phyloP scores from a whole-genome alignment of 2,113 vertebrate species.

The Athene cunicularia region DNA sequence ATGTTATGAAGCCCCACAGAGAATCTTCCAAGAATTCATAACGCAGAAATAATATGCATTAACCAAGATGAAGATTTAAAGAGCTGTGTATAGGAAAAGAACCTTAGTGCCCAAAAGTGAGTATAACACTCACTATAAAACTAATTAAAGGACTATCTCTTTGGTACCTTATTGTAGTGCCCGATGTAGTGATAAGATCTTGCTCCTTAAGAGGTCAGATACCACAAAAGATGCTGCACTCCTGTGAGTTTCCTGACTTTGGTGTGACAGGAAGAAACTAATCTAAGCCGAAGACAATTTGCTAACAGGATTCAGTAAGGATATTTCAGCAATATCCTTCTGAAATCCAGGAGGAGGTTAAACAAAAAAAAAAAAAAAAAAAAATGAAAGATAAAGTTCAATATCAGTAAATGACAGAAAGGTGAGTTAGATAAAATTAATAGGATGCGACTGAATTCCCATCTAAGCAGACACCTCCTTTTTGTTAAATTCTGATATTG shows the following conservation, averaged over 20 bases:
- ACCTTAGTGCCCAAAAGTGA: neutral
- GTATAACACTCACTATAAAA: neutral
- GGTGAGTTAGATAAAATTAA: neutral
- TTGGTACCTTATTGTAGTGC: neutral
- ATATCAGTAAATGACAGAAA: neutral
- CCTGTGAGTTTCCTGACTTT: neutral
- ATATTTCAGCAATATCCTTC: neutral
- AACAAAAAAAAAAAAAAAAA: neutral
- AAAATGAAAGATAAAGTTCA: neutral
- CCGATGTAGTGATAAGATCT: neutral
- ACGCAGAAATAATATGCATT: neutral
- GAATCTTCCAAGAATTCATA: conserved; percentile 20
- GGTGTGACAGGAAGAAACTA: neutral
- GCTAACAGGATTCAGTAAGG: neutral
- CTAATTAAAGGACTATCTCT: neutral
- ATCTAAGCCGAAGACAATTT: neutral
- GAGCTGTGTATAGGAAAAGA: neutral
- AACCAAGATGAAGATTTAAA: conserved; percentile 34
- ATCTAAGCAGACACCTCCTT: neutral
- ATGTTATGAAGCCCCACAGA: neutral
- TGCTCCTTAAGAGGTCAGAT: neutral
- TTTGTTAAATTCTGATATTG: neutral
- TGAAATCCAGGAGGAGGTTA: neutral
- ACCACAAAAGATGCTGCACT: neutral
- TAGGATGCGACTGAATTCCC: neutral